These are phyloP conservation scores for Alexandromys fortis DNA, from an alignment of 2,113 vertebrate genomes.

Conservation along the genomic window DNA sequence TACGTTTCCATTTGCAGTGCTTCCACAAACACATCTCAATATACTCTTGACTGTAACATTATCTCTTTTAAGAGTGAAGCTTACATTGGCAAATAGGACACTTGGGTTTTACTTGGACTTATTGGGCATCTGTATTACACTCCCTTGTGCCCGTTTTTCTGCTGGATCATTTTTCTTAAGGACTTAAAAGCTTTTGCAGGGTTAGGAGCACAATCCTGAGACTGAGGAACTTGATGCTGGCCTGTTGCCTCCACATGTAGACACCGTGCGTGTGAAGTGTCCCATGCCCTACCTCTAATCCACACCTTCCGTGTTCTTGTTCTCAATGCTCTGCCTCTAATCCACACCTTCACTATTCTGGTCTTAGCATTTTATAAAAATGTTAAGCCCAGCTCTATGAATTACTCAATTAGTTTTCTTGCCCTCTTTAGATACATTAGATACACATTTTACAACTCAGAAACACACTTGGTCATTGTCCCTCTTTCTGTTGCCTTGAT, in stretches of 20 bases:
- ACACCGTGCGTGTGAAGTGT: not conserved
- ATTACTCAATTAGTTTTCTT: not conserved
- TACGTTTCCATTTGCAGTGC: not conserved
- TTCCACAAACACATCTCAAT: not conserved
- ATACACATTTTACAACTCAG: not conserved
- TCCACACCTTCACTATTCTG: not conserved
- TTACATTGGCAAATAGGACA: not conserved
- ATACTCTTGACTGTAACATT: not conserved
- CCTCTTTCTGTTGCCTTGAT: not conserved
- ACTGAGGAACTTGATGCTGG: not conserved
- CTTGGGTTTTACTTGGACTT: not conserved
- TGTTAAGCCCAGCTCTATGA: not conserved
- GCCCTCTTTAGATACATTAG: not conserved
- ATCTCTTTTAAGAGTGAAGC: not conserved
- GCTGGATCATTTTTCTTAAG: not conserved
- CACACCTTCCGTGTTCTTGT: not conserved
- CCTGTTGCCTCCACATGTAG: not conserved
- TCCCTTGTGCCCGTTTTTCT: not conserved
- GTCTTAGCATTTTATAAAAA: not conserved
- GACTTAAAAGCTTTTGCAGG: not conserved
- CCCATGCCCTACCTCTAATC: not conserved
- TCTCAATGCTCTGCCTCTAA: not conserved
- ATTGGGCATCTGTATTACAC: not conserved
- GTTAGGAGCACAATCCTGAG: not conserved
- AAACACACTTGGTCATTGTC: not conserved